phyloP scores from a whole-genome alignment of 2,888 invertebrate species.

The Choreutis nemorana region DNA sequence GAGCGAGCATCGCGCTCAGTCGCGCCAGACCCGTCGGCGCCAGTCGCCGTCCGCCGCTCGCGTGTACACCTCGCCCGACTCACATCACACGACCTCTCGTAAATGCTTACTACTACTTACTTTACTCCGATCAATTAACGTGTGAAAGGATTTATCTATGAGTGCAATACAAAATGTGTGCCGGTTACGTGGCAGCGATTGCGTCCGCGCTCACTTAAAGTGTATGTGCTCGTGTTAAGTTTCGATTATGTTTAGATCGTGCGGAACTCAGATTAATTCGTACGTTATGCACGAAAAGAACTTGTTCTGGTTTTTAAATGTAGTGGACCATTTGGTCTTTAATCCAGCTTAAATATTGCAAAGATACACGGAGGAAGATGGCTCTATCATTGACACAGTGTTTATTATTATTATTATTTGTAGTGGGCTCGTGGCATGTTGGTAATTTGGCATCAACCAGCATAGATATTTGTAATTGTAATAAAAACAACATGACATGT shows the following conservation, averaged over 20 bases:
- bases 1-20: slow-evolving; percentile 36
- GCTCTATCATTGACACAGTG: slow-evolving; percentile 38
- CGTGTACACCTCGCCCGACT: slow-evolving; percentile 10
- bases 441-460: slow-evolving; percentile 35
- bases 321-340: slow-evolving; percentile 36
- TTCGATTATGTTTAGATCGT: slow-evolving; percentile 37
- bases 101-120: no score
- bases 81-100: not conserved
- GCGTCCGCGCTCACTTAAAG: slow-evolving; percentile 27
- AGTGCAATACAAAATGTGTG: slow-evolving; percentile 28
- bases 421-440: slow-evolving; percentile 40
- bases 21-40: slow-evolving; percentile 49
- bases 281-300: slow-evolving; percentile 29
- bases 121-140: no score
- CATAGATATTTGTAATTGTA: slow-evolving; percentile 33
- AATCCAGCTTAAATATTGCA: slow-evolving; percentile 38
- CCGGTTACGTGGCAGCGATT: slow-evolving; percentile 22
- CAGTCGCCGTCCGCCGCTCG: slow-evolving; percentile 32
- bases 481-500: slow-evolving; percentile 27
- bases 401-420: slow-evolving; percentile 37
- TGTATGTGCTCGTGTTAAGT: slow-evolving; percentile 35
- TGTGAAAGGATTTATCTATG: no score
- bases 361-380: slow-evolving; percentile 27
- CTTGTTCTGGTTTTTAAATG: slow-evolving; percentile 29
- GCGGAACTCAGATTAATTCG: slow-evolving; percentile 23